These are phyloP conservation scores for Harpagifer antarcticus DNA, from an alignment of 2,797 vertebrate genomes.

Conservation along the genomic window DNA sequence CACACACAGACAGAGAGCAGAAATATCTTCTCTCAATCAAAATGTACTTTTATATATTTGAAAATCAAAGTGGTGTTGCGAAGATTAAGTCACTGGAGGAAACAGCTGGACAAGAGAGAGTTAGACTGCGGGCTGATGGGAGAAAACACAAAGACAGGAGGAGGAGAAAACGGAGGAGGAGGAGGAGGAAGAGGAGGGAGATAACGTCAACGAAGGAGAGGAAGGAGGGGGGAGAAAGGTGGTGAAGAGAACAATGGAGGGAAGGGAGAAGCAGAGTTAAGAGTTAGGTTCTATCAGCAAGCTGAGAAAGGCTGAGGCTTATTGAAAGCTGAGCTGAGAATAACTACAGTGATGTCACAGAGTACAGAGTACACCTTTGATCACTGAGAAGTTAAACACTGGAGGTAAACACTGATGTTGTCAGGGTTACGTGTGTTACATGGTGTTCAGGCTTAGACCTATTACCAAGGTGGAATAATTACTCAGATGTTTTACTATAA, in stretches of 20 bases:
- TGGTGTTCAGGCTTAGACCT: too few species aligned
- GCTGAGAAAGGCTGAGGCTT: neutral
- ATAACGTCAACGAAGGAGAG: neutral
- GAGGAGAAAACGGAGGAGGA: neutral
- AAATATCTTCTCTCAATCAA: too few species aligned
- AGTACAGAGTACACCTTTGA: neutral
- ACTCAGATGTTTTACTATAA: too few species aligned
- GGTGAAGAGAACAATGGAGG: constrained; percentile 41
- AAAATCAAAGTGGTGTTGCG: too few species aligned
- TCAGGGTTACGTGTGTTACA: too few species aligned
- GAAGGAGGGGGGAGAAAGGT: neutral
- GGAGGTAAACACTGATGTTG: too few species aligned
- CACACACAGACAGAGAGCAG: too few species aligned
- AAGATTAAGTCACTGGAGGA: too few species aligned
- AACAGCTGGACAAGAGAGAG: too few species aligned
- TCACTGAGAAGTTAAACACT: too few species aligned
- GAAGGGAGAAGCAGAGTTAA: constrained; percentile 20
- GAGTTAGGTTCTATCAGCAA: neutral
- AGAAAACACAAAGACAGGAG: constrained; percentile 9
- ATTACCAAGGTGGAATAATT: too few species aligned
- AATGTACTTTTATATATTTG: too few species aligned
- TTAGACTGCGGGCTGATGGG: neutral
- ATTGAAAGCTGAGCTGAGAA: neutral
- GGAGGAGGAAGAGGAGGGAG: neutral
- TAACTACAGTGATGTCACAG: neutral